Conservation (phyloP, 2,797 vertebrate species). For the Falco berigora region DNA sequence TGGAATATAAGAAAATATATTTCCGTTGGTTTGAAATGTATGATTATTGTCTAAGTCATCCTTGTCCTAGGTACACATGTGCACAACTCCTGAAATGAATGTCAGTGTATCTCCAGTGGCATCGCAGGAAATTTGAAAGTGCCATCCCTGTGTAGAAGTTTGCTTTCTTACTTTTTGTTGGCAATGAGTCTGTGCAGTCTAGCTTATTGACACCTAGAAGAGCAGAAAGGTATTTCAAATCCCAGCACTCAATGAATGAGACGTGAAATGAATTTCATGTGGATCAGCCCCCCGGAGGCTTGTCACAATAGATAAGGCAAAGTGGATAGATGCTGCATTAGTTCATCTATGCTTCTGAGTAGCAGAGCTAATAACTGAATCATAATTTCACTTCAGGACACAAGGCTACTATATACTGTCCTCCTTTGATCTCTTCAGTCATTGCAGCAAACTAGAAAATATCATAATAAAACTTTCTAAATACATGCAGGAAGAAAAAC, state of each 20-base stretch:
- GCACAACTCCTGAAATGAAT: conserved; percentile 23
- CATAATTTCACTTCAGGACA: conserved; percentile 70
- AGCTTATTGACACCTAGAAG: conserved; percentile 61
- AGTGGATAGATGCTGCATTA: conserved; percentile 55
- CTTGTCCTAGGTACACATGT: conserved; percentile 4
- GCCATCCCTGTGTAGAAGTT: neutral
- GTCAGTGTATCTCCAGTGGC: neutral
- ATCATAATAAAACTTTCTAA: conserved; percentile 15
- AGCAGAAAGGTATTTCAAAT: conserved; percentile 71
- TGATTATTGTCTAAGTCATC: neutral
- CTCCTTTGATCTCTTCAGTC: conserved; percentile 63
- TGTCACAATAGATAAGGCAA: conserved; percentile 75
- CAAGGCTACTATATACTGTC: conserved; percentile 34
- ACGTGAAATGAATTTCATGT: conserved; percentile 71
- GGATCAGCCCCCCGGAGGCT: conserved; percentile 53
- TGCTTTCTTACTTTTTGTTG: conserved; percentile 54
- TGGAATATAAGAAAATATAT: neutral
- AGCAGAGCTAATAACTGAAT: conserved; percentile 70
- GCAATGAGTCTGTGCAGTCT: conserved; percentile 16
- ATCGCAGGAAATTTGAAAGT: conserved; percentile 20
- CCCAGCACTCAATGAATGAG: conserved; percentile 66
- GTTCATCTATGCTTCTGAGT: conserved; percentile 61
- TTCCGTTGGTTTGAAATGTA: neutral
- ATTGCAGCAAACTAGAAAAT: conserved; percentile 1
- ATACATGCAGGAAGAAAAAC: neutral